Evolutionary conservation across 2,113 vertebrate species (phyloP).

Genomic region (Sprattus sprattus): DNA sequence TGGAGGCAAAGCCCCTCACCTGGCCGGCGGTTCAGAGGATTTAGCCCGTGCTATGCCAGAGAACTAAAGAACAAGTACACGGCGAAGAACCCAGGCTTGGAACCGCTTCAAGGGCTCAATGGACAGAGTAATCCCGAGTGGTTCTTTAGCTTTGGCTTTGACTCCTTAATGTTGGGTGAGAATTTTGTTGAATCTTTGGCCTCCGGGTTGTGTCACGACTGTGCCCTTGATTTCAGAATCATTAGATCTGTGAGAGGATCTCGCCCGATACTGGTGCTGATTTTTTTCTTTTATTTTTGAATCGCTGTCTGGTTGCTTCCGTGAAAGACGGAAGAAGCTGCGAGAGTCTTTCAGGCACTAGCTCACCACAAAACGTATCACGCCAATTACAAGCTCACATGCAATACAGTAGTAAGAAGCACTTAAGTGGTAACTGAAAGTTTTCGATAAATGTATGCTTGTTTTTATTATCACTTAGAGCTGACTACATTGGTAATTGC

Average conservation of each 20-base stretch:
- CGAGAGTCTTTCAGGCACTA: conserved; percentile 3
- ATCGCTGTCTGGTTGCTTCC: neutral
- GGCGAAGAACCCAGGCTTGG: neutral
- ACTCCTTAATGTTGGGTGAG: neutral
- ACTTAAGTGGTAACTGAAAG: conserved; percentile 11
- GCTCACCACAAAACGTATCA: neutral
- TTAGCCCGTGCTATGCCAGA: neutral
- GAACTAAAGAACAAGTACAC: neutral
- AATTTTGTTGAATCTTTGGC: neutral
- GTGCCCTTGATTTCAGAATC: neutral
- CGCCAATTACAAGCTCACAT: conserved; percentile 4
- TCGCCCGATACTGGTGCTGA: conserved; percentile 8
- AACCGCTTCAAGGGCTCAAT: neutral
- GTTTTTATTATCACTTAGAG: conserved; percentile 10
- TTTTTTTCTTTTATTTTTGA: conserved; percentile 58
- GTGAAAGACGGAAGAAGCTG: neutral
- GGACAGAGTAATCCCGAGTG: neutral
- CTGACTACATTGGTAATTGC: conserved; percentile 1
- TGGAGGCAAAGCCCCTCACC: neutral
- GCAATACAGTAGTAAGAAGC: conserved; percentile 15
- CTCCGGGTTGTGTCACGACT: neutral
- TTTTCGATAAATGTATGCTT: conserved; percentile 7
- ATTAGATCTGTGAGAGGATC: conserved; percentile 18
- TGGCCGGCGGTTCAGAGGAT: neutral
- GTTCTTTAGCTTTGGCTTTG: neutral